Evolutionary conservation across 2,888 invertebrate species (phyloP), one percentile per base, ranked within the genome.

Genomic region (Lucinisca nassula): DNA sequence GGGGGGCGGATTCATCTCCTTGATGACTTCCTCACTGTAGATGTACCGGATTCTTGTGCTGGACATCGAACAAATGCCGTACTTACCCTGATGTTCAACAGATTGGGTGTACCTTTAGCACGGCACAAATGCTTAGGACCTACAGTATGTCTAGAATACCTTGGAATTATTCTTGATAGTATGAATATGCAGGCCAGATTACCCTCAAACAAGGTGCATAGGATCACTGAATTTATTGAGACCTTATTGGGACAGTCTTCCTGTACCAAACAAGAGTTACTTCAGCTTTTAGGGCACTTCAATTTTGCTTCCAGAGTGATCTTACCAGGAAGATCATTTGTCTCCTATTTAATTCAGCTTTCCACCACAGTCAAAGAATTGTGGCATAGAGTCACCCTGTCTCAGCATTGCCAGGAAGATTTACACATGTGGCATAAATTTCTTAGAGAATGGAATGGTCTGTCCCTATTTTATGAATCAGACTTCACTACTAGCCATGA

Each of bases 51-150:
- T 14, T 17, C 12, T 30, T 61, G 61, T 61, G 45, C 51, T 27
- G 87, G 85, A 1, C 72, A 88, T 30, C 75, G 84, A 32, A 89
- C 85, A 24, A 90, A 88, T 85, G 85, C 82, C 17, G 27, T 86
- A 14, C 21, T 89, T 12, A 74, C 67, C 21, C 27, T 40, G 6
- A 30, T 91, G 6, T 91, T 90, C 38, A 51, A 70, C 10, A 58
- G 35, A 12, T 77, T 91, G 1, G 78, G 79, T 24, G 77, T 92
- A 32, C 90, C 88, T 4, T 35, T 90, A 1, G 75, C 84, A 4
- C 40, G 72, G 17, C 75, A 85, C 27, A 89, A 91, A 49, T 85
- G 87, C 14, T 38, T 58, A 21, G 91, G 90, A 21, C 90, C 90
- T 0, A 35, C 77, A 0, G 49, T 74, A 1, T 17, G 24, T n/a